Percentiles rank a stretch among this genome's conserved stretches.
Conservation (phyloP, 2,888 invertebrate genomes). For the Eubasilissa splendida region DNA sequence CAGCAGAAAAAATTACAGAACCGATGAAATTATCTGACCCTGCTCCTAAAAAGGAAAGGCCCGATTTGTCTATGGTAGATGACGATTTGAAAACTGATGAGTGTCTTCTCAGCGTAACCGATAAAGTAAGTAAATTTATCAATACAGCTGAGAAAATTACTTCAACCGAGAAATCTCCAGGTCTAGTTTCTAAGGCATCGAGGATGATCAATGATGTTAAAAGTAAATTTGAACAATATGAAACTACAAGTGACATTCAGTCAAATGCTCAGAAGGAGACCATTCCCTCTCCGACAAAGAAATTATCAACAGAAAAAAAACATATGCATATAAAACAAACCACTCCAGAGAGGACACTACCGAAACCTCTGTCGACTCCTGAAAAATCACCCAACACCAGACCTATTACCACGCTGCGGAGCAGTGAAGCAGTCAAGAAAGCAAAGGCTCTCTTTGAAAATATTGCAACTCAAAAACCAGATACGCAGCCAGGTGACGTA, state of each 20-base stretch:
- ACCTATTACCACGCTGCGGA: constrained; percentile 70
- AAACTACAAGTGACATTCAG: constrained; percentile 60
- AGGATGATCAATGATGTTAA: constrained; percentile 60
- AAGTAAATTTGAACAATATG: constrained; percentile 58
- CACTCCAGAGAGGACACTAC: constrained; percentile 46
- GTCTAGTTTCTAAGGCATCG: constrained; percentile 67
- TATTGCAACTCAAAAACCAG: constrained; percentile 68
- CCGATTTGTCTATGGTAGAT: constrained; percentile 73
- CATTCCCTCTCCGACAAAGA: constrained; percentile 63
- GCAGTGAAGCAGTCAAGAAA: constrained; percentile 78
- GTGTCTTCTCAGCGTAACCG: constrained; percentile 76
- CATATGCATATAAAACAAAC: constrained; percentile 45
- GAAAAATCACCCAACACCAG: constrained; percentile 48
- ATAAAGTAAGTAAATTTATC: constrained; percentile 78
- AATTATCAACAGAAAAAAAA: constrained; percentile 52
- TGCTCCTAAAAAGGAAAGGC: constrained; percentile 67
- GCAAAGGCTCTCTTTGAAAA: constrained; percentile 82
- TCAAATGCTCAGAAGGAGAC: constrained; percentile 62
- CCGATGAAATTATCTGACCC: constrained; percentile 64
- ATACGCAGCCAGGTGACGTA: constrained; percentile 60
- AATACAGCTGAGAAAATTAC: constrained; percentile 74
- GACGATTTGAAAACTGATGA: constrained; percentile 74
- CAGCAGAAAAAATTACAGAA: constrained; percentile 73
- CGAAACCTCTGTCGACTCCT: constrained; percentile 48
- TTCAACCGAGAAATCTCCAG: constrained; percentile 64